A percentile compares a stretch with the other conserved stretches of the same genome.
phyloP scores from a whole-genome alignment of 2,797 vertebrate species.

The Amniataba percoides region DNA sequence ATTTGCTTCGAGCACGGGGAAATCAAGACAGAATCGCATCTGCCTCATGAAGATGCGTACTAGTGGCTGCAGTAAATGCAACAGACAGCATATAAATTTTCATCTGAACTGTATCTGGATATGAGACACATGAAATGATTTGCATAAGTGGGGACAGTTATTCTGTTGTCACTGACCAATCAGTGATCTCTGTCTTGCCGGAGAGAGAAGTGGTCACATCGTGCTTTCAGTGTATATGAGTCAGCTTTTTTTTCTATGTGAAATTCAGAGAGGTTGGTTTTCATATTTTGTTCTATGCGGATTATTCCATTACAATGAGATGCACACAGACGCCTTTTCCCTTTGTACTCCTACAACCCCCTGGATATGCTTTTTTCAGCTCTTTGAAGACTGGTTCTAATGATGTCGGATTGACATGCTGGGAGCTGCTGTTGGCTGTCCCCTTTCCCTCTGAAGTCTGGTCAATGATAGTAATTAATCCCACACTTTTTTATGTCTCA shows the following conservation, averaged over 20 bases:
- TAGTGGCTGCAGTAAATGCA: not conserved
- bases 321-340: constrained; percentile 16
- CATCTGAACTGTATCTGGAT: not conserved
- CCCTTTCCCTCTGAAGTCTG: constrained; percentile 22
- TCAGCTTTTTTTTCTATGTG: constrained; percentile 17
- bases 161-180: constrained; percentile 16
- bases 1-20: not conserved
- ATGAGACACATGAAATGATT: constrained; percentile 10
- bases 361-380: constrained; percentile 25
- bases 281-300: constrained; percentile 19
- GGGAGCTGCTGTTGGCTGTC: constrained; percentile 18
- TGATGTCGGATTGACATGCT: constrained; percentile 48
- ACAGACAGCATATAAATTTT: not conserved
- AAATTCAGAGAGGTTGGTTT: constrained; percentile 21
- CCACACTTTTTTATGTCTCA: constrained; percentile 1
- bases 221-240: constrained; percentile 21
- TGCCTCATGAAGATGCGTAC: not conserved
- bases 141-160: not conserved
- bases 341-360: constrained; percentile 29
- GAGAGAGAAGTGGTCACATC: constrained; percentile 13
- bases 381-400: constrained; percentile 38
- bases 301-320: constrained; percentile 25
- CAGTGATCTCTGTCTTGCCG: constrained; percentile 9
- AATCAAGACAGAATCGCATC: not conserved
- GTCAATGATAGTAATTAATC: constrained; percentile 7